These are phyloP conservation scores for Chymomyza fuscimana DNA, from an alignment of 2,888 invertebrate species.

Conservation along the genomic window DNA sequence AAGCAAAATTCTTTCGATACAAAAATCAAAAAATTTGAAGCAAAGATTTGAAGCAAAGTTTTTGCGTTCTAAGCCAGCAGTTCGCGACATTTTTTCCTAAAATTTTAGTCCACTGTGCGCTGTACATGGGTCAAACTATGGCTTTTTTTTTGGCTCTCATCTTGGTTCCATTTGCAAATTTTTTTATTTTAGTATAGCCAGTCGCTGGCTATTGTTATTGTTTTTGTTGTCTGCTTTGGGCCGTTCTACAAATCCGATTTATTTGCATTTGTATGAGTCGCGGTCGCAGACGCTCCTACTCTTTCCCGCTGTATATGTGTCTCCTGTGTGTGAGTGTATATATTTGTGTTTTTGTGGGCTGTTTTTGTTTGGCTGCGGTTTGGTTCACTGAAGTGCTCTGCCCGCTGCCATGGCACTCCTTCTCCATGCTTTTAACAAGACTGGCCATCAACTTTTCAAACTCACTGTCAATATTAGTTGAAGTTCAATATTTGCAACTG, in stretches of 20 bases:
- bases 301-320: background rate
- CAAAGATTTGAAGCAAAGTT: too few relatives aligned
- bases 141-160: background rate
- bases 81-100: too few relatives aligned
- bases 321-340: constrained; percentile 18
- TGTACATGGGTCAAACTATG: background rate
- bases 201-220: constrained; percentile 16
- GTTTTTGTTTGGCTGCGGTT: constrained; percentile 15
- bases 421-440: background rate
- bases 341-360: constrained; percentile 4
- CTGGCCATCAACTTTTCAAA: background rate
- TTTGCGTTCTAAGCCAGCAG: too few relatives aligned
- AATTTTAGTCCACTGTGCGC: too few relatives aligned
- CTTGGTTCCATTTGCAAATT: constrained; percentile 2
- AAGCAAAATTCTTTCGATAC: too few relatives aligned
- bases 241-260: constrained; percentile 40
- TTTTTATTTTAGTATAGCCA: constrained; percentile 13
- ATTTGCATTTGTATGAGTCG: constrained; percentile 41
- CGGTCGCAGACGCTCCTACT: background rate
- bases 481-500: constrained; percentile 26
- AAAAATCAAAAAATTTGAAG: too few relatives aligned
- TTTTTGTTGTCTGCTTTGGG: background rate
- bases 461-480: background rate
- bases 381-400: background rate
- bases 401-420: background rate